Evolutionary conservation across 1,140 invertebrate species (phyloP).

Genomic region (Paracyclopina nana): DNA sequence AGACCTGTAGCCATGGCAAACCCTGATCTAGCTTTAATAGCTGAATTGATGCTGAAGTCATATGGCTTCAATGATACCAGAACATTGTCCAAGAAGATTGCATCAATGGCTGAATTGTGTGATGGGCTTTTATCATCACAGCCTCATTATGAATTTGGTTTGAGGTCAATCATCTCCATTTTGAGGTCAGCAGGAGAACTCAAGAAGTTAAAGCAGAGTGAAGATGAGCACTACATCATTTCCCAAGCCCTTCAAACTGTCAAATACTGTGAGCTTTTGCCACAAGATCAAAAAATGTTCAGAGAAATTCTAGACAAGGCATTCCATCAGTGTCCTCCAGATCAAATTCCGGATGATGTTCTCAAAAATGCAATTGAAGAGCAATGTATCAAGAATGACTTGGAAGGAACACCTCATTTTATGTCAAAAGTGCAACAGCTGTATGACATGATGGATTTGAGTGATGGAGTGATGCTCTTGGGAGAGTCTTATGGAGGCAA

Average conservation of each 20-base stretch:
- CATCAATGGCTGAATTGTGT: constrained; percentile 75
- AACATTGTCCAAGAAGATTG: constrained; percentile 74
- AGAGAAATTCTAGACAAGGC: not conserved
- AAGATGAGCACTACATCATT: constrained; percentile 3
- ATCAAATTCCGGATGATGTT: constrained; percentile 27
- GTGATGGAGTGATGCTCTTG: constrained; percentile 44
- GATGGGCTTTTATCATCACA: constrained; percentile 86
- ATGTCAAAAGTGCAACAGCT: constrained; percentile 76
- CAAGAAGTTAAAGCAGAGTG: not conserved
- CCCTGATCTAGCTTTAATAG: constrained; percentile 81
- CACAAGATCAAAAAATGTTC: constrained; percentile 16
- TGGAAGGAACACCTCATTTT: constrained; percentile 63
- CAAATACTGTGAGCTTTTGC: constrained; percentile 13
- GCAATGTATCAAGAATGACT: constrained; percentile 48
- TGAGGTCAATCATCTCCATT: constrained; percentile 32
- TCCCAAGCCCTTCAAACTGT: constrained; percentile 8
- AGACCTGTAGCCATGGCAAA: constrained; percentile 96
- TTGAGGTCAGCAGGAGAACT: constrained; percentile 29
- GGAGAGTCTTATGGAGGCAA: constrained; percentile 78
- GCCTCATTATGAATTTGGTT: constrained; percentile 86
- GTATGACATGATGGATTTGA: constrained; percentile 66
- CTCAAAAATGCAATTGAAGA: constrained; percentile 37
- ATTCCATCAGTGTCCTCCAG: constrained; percentile 3
- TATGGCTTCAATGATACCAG: constrained; percentile 78
- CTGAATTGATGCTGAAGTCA: constrained; percentile 80